Evolutionary conservation across 1,140 invertebrate genomes (phyloP).

Genomic region (Drosophila lacertosa): DNA sequence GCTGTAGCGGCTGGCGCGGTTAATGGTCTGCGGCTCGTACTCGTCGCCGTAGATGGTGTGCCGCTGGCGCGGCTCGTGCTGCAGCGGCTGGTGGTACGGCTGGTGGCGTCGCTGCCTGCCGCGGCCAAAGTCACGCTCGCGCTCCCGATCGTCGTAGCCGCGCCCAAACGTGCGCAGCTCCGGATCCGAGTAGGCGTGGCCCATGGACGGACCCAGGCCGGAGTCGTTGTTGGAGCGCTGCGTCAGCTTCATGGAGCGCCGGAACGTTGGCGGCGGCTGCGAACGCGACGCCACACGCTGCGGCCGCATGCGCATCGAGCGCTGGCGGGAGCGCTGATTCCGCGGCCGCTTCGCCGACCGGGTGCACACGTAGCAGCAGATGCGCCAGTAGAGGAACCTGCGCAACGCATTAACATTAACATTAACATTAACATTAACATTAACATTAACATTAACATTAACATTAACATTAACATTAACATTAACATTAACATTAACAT

Average conservation of each 20-base stretch:
- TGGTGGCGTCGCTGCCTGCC: conserved; percentile 49
- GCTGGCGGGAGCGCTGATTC: conserved; percentile 76
- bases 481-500: too few species aligned
- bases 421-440: too few species aligned
- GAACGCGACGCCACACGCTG: conserved; percentile 82
- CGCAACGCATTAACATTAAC: conserved; percentile 1
- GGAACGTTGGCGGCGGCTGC: conserved; percentile 79
- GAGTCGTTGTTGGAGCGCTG: conserved; percentile 88
- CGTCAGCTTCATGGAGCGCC: conserved; percentile 87
- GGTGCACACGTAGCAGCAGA: conserved; percentile 95
- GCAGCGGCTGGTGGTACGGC: conserved; percentile 45
- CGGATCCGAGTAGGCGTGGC: conserved; percentile 86
- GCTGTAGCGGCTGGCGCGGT: conserved; percentile 85
- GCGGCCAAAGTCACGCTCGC: conserved; percentile 55
- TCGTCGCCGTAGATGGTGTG: conserved; percentile 74
- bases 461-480: too few species aligned
- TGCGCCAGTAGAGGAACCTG: conserved; percentile 94
- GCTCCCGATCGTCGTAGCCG: conserved; percentile 53
- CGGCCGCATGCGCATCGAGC: conserved; percentile 57
- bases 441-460: too few species aligned
- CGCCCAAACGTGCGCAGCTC: conserved; percentile 84
- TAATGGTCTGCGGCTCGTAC: conserved; percentile 69
- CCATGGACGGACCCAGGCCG: conserved; percentile 83
- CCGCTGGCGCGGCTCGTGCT: conserved; percentile 65
- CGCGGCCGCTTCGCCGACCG: conserved; percentile 89